Base-by-base conservation (phyloP, 2,797 vertebrate species). In the Karalla daura region DNA sequence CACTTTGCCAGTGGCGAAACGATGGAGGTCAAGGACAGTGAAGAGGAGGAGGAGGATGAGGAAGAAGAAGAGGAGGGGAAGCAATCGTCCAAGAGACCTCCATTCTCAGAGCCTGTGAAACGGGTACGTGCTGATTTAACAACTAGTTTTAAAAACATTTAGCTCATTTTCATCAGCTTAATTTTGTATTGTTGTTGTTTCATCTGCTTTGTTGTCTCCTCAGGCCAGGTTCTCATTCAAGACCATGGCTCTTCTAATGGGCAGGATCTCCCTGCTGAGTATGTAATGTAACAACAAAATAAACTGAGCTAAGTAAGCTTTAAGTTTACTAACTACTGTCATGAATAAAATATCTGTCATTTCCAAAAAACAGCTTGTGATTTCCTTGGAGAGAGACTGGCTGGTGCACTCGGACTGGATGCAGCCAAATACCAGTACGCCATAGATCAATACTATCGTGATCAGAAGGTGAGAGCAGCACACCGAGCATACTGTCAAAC, bases 1-100 rank as follows among this genome's bases (percentile, higher is more conserved):
- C 70, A 94, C 72, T 96, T 96, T 78, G 83, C 85, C 40, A 94
- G 83, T 7, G 93, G 95, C 36, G 95, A 96, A 67, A 91, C 80
- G 30, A 71, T 94, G 77, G 92, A 91, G 30, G 87, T 93, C 41
- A 81, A 86, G 1, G 92, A 94, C 36, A 89, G 90, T 11, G 87
- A 91, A 3, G 87, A 90, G n/a, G 78, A 88, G 7, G 58, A 81
- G 28, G 72, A 75, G 30, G 87, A 93, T 41, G 81, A 86, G 1
- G 92, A 94, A 35, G 89, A 90, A 10, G 87, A 91, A 3, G 87
- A 90, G n/a, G 78, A 88, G 7, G 58, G 80, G 28, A 70, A 75
- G 35, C 51, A 58, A 25, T 5, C 21, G 4, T 37, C 63, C 37
- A 50, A 51, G 32, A 45, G 51, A 14, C 50, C 55, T 24, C 63